Percentiles rank a stretch among this genome's conserved stretches.
Evolutionary conservation across 64 coral and sea anemone species (phyloP).

Genomic region (Montipora foliosa): DNA sequence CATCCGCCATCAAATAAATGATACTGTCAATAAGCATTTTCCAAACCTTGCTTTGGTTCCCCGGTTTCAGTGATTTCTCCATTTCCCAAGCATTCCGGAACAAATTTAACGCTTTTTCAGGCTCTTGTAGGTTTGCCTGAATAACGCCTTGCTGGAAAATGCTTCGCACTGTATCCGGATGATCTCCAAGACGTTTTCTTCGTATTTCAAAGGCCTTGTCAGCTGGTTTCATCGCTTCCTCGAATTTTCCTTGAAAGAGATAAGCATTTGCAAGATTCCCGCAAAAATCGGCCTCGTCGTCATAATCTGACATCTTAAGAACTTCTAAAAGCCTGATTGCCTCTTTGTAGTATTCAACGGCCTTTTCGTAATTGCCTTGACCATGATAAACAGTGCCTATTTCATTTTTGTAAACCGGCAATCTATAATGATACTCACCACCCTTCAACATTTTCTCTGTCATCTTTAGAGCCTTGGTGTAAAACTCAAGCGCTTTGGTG

Average conservation of each 20-base stretch:
- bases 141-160: too few species aligned
- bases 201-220: conserved; percentile 27
- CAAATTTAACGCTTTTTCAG: too few species aligned
- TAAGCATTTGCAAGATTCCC: conserved; percentile 58
- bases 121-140: too few species aligned
- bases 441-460: background rate
- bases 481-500: background rate
- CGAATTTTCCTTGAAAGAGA: background rate
- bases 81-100: too few species aligned
- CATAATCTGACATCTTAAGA: conserved; percentile 9
- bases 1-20: background rate
- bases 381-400: background rate
- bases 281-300: conserved; percentile 5
- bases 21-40: background rate
- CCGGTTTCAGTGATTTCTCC: background rate
- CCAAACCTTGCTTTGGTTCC: conserved; percentile 20
- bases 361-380: conserved; percentile 3
- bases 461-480: conserved; percentile 28
- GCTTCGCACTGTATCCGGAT: too few species aligned
- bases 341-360: conserved; percentile 39
- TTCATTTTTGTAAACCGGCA: conserved; percentile 37
- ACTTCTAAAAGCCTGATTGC: conserved; percentile 30
- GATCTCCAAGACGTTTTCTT: too few species aligned
- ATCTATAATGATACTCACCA: conserved; percentile 11
- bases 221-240: background rate